Percentiles rank a stretch among this genome's conserved stretches.
Evolutionary conservation across 2,797 vertebrate genomes (phyloP).

Genomic region (Odontamblyopus lacepedii): DNA sequence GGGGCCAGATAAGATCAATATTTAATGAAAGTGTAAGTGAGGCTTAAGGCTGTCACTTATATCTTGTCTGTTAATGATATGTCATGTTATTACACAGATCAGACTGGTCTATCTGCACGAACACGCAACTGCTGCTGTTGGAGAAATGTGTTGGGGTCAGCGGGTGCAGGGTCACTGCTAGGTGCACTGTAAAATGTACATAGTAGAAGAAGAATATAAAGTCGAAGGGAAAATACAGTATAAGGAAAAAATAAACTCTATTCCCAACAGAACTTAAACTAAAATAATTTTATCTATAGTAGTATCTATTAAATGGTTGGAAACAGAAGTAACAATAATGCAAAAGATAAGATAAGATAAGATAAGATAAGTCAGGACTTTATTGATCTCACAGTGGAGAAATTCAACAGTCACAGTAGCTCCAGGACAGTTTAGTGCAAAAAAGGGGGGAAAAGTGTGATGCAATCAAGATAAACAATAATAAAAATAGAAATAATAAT

Average conservation of each 20-base stretch:
- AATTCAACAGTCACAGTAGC: too few relatives aligned
- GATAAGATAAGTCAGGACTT: too few relatives aligned
- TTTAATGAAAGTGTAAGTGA: slow-evolving; percentile 77
- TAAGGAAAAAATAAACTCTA: neutral
- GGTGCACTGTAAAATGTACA: slow-evolving; percentile 4
- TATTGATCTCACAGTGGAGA: too few relatives aligned
- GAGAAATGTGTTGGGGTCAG: slow-evolving; percentile 34
- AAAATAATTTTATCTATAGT: too few relatives aligned
- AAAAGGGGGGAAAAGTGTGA: too few relatives aligned
- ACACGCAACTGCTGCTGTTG: slow-evolving; percentile 52
- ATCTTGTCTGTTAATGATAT: slow-evolving; percentile 64
- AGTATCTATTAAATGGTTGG: too few relatives aligned
- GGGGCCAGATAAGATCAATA: slow-evolving; percentile 71
- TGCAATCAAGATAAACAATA: too few relatives aligned
- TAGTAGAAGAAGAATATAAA: slow-evolving; percentile 9
- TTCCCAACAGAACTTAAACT: too few relatives aligned
- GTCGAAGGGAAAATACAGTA: neutral
- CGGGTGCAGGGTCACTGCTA: neutral
- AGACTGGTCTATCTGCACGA: slow-evolving; percentile 65
- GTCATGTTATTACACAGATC: slow-evolving; percentile 73
- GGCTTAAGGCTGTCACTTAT: slow-evolving; percentile 74
- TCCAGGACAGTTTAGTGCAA: too few relatives aligned
- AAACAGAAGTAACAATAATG: too few relatives aligned
- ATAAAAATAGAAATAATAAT: too few relatives aligned
- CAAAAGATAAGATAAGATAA: too few relatives aligned